Percentiles rank a stretch among this genome's conserved stretches.
These are phyloP conservation scores for Periparus ater DNA, from an alignment of 2,797 vertebrate genomes.

Conservation along the genomic window DNA sequence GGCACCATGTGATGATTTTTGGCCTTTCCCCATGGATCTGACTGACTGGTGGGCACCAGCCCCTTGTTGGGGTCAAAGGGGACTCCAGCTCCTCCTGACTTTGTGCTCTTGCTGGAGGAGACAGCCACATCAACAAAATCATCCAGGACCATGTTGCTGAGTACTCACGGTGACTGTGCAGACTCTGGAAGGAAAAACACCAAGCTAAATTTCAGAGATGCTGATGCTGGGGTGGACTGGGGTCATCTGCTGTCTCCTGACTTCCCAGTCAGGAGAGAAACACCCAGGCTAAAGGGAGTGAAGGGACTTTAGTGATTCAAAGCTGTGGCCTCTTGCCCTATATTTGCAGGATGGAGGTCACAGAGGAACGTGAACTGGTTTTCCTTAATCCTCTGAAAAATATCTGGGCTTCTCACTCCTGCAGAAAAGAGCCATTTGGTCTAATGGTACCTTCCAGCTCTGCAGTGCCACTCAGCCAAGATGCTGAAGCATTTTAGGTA, in stretches of 20 bases:
- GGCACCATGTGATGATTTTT: background rate
- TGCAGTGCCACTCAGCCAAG: background rate
- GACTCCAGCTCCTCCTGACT: too few relatives aligned
- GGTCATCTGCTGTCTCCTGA: background rate
- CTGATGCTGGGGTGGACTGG: rapidly evolving
- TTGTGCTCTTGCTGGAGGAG: background rate
- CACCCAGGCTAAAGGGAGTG: background rate
- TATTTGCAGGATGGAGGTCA: background rate
- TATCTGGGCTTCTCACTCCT: background rate
- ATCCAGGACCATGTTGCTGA: background rate
- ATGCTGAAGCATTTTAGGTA: background rate
- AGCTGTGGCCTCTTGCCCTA: background rate
- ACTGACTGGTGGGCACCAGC: background rate
- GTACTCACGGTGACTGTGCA: background rate
- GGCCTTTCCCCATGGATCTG: background rate
- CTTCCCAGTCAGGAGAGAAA: background rate
- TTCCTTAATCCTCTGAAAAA: background rate
- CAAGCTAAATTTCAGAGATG: background rate
- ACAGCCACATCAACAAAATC: rapidly evolving
- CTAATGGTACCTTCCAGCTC: slow-evolving; percentile 13
- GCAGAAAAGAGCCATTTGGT: background rate
- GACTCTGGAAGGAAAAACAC: background rate
- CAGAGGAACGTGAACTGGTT: rapidly evolving
- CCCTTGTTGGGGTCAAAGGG: background rate
- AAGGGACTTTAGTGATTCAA: background rate